These are phyloP conservation scores for Branchinecta sandiegonensis DNA, from an alignment of 2,888 invertebrate genomes.

Conservation along the genomic window DNA sequence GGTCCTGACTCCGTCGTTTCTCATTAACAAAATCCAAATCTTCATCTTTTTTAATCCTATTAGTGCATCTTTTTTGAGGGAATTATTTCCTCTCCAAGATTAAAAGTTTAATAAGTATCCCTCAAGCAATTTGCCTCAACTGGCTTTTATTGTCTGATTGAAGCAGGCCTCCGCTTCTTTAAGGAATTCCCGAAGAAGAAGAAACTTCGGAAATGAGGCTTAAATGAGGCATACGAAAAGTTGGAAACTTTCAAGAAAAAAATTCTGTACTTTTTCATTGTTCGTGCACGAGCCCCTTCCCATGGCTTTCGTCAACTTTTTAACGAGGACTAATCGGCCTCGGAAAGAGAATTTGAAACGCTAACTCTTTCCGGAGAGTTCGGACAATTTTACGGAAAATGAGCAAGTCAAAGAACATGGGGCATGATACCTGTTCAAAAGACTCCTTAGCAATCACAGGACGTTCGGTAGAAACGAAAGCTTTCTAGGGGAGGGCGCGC, in stretches of 20 bases:
- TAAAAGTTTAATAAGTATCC: constrained; percentile 16
- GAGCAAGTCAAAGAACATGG: no score
- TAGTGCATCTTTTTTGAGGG: constrained; percentile 15
- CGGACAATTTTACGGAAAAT: not conserved
- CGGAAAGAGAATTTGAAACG: not conserved
- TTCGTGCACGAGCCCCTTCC: not conserved
- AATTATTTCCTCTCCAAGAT: constrained; percentile 15
- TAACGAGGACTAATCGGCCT: constrained; percentile 6
- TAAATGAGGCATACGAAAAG: constrained; percentile 14
- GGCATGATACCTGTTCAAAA: not conserved
- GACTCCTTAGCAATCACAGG: not conserved
- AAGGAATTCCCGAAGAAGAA: not conserved
- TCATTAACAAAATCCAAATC: constrained; percentile 16
- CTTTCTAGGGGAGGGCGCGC: no score
- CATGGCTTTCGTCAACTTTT: not conserved
- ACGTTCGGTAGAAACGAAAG: no score
- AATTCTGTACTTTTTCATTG: constrained; percentile 5
- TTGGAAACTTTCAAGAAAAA: constrained; percentile 3
- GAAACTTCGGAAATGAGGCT: constrained; percentile 6
- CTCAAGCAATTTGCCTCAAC: constrained; percentile 14
- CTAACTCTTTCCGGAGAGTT: not conserved
- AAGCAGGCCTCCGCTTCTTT: constrained; percentile 8
- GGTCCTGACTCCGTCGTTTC: constrained; percentile 6
- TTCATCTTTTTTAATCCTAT: constrained; percentile 16
- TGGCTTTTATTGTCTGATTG: constrained; percentile 13